A percentile compares a stretch with the other conserved stretches of the same genome.
Conservation (phyloP, 1,140 invertebrate species). For the Drosophila orena region DNA sequence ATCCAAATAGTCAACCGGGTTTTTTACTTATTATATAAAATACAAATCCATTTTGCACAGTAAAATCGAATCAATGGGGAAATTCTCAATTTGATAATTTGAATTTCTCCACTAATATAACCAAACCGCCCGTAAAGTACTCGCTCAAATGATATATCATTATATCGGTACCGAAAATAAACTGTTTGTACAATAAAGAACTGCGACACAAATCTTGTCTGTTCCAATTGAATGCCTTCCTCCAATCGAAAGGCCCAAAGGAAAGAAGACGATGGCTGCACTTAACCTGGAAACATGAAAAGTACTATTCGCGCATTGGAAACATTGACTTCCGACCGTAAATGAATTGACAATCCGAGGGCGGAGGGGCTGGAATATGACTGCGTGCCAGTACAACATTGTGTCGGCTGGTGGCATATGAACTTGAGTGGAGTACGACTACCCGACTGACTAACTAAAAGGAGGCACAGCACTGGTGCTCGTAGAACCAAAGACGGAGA, state of each 20-base stretch:
- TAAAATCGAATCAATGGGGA: background rate
- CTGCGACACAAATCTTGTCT: slow-evolving; percentile 51
- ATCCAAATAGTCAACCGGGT: no score
- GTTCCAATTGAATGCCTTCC: slow-evolving; percentile 60
- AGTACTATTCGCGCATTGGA: slow-evolving; percentile 41
- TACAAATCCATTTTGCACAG: background rate
- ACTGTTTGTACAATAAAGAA: slow-evolving; percentile 42
- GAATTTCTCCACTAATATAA: slow-evolving; percentile 22
- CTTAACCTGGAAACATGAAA: slow-evolving; percentile 66
- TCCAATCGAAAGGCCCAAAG: slow-evolving; percentile 14
- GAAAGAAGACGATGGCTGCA: slow-evolving; percentile 27
- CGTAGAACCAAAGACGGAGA: slow-evolving; percentile 68
- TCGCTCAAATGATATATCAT: slow-evolving; percentile 21
- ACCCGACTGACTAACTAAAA: slow-evolving; percentile 32
- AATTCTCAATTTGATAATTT: slow-evolving; percentile 9
- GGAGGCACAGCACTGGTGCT: slow-evolving; percentile 9
- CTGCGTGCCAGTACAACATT: slow-evolving; percentile 70
- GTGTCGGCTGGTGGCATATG: slow-evolving; percentile 66
- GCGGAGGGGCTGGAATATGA: slow-evolving; percentile 37
- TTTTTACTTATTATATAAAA: no score
- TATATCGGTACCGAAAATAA: slow-evolving; percentile 43
- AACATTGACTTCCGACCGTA: slow-evolving; percentile 64
- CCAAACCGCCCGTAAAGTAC: slow-evolving; percentile 50
- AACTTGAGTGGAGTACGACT: slow-evolving; percentile 67
- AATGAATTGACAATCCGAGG: slow-evolving; percentile 63